A percentile compares a stretch with the other conserved stretches of the same genome.
Evolutionary conservation across 2,888 invertebrate species (phyloP).

Genomic region (Tenthredo livida): DNA sequence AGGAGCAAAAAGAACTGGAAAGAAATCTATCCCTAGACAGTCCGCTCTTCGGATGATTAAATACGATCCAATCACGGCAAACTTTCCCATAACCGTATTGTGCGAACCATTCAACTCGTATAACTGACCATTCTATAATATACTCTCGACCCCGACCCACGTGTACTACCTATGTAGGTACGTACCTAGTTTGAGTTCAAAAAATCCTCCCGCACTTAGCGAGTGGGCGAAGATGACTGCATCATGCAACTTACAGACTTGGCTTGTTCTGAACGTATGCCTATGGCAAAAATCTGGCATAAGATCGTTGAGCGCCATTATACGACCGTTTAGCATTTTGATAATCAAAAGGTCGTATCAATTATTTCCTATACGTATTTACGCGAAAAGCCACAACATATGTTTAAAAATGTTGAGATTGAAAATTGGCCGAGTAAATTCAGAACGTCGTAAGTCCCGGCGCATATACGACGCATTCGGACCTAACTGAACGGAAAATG

Average conservation of each 20-base stretch:
- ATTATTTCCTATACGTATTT: too few relatives aligned
- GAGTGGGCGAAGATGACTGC: neutral
- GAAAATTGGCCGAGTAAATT: too few relatives aligned
- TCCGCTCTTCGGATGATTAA: neutral
- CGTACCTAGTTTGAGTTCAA: neutral
- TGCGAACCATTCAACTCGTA: conserved; percentile 2
- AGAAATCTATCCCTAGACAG: neutral
- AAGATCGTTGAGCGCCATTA: too few relatives aligned
- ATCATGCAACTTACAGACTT: neutral
- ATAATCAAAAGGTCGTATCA: too few relatives aligned
- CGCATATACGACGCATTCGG: too few relatives aligned
- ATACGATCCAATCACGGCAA: neutral
- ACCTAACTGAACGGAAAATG: too few relatives aligned
- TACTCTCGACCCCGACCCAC: conserved; percentile 14
- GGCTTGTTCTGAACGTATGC: neutral
- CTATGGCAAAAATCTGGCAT: too few relatives aligned
- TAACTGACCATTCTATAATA: neutral
- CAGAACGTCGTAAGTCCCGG: too few relatives aligned
- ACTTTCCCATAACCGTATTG: neutral
- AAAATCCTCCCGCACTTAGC: conserved; percentile 1
- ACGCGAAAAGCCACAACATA: too few relatives aligned
- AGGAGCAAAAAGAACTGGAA: neutral
- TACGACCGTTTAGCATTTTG: too few relatives aligned
- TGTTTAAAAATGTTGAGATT: too few relatives aligned
- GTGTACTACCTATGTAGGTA: neutral